A percentile compares a stretch with the other conserved stretches of the same genome.
Conservation (phyloP, 2,113 vertebrate genomes). For the Cephalopterus ornatus region DNA sequence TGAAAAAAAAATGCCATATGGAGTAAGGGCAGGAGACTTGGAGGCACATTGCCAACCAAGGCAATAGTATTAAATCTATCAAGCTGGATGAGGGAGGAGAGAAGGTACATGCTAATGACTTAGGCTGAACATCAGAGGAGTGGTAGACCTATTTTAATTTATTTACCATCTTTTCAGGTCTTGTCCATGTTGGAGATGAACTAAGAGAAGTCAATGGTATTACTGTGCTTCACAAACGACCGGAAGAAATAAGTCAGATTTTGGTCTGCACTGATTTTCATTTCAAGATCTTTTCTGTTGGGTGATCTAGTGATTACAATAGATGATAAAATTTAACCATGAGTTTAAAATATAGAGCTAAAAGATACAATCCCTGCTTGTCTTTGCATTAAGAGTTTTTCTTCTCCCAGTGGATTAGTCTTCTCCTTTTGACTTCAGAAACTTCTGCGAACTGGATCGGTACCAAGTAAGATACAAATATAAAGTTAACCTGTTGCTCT, state of each 20-base stretch:
- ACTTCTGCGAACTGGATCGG: neutral
- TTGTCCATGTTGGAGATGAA: constrained; percentile 94
- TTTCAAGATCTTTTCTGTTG: neutral
- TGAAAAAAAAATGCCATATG: neutral
- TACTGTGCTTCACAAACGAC: constrained; percentile 87
- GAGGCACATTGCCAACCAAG: neutral
- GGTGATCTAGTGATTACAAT: neutral
- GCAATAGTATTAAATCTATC: neutral
- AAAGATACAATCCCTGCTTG: neutral
- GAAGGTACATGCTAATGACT: neutral
- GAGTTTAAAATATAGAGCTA: neutral
- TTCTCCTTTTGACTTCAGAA: constrained; percentile 29
- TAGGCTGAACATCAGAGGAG: neutral
- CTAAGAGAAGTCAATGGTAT: constrained; percentile 94
- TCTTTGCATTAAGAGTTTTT: neutral
- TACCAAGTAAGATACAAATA: neutral
- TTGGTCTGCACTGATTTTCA: constrained; percentile 77
- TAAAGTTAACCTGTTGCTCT: neutral
- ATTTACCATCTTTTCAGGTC: constrained; percentile 75
- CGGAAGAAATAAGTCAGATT: constrained; percentile 95
- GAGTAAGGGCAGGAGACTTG: neutral
- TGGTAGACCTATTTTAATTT: neutral
- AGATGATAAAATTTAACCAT: neutral
- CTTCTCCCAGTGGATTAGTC: constrained; percentile 2
- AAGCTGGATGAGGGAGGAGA: neutral